Evolutionary conservation across 2,888 invertebrate genomes (phyloP).

Genomic region (Drosophila sordidapex): DNA sequence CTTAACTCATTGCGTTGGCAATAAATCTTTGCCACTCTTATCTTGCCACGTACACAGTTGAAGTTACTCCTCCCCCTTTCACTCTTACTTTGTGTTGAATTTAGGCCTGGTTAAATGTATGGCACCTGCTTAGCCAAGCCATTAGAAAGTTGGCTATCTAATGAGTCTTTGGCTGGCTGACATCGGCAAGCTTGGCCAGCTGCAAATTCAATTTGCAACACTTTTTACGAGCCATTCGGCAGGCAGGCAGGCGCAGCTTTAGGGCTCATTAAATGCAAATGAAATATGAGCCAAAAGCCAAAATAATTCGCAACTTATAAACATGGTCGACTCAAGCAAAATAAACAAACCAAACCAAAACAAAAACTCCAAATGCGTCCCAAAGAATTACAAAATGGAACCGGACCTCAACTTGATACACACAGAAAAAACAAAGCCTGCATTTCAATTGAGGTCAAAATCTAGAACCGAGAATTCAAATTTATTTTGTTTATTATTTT

Average conservation of each 20-base stretch:
- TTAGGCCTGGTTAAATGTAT: conserved; percentile 58
- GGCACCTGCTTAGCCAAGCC: conserved; percentile 65
- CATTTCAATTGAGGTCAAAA: neutral
- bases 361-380: conserved; percentile 23
- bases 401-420: conserved; percentile 1
- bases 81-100: conserved; percentile 4
- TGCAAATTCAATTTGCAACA: conserved; percentile 63
- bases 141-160: conserved; percentile 52
- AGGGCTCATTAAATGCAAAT: conserved; percentile 65
- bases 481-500: neutral
- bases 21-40: conserved; percentile 83
- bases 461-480: neutral
- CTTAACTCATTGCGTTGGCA: conserved; percentile 84
- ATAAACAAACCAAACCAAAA: conserved; percentile 33
- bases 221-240: conserved; percentile 51
- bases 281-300: conserved; percentile 61
- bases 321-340: conserved; percentile 17
- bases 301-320: conserved; percentile 67
- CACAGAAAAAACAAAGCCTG: neutral
- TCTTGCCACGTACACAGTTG: conserved; percentile 62
- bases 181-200: conserved; percentile 8
- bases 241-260: conserved; percentile 37
- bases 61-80: neutral
- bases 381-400: conserved; percentile 17
- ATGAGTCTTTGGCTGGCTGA: conserved; percentile 39